Conservation (phyloP, 1,140 invertebrate species). For the Temnothorax longispinosus region DNA sequence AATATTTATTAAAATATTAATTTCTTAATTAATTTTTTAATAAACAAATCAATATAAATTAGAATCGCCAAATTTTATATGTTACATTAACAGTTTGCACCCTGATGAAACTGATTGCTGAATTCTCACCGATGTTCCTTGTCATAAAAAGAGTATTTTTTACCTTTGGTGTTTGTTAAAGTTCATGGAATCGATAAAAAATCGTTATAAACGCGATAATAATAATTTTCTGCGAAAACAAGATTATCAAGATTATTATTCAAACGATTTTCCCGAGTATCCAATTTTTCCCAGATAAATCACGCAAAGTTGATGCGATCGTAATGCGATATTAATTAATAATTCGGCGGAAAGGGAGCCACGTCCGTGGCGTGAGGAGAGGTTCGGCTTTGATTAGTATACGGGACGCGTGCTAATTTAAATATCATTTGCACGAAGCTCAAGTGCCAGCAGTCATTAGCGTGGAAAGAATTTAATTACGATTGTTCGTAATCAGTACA, state of each 20-base stretch:
- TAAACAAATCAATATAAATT: not conserved
- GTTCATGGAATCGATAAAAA: not conserved
- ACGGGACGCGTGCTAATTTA: constrained; percentile 69
- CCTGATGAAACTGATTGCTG: not conserved
- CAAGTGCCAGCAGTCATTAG: constrained; percentile 69
- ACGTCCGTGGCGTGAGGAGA: constrained; percentile 29
- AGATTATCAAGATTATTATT: constrained; percentile 30
- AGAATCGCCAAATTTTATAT: not conserved
- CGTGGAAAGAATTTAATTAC: constrained; percentile 74
- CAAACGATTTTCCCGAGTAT: not conserved
- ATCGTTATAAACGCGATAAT: not conserved
- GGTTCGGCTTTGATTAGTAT: constrained; percentile 67
- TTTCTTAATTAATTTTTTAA: not conserved
- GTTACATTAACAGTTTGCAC: not conserved
- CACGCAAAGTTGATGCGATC: constrained; percentile 45
- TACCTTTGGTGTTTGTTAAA: not conserved
- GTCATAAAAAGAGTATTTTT: not conserved
- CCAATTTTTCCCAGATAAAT: constrained; percentile 39
- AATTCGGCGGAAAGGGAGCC: constrained; percentile 55
- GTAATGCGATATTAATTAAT: constrained; percentile 58
- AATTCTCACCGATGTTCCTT: not conserved
- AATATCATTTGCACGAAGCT: constrained; percentile 72
- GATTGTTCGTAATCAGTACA: constrained; percentile 58
- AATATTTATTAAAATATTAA: not conserved
- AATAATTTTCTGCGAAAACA: constrained; percentile 11